These are phyloP conservation scores for Origma solitaria DNA, from an alignment of 2,113 vertebrate genomes.

Conservation along the genomic window DNA sequence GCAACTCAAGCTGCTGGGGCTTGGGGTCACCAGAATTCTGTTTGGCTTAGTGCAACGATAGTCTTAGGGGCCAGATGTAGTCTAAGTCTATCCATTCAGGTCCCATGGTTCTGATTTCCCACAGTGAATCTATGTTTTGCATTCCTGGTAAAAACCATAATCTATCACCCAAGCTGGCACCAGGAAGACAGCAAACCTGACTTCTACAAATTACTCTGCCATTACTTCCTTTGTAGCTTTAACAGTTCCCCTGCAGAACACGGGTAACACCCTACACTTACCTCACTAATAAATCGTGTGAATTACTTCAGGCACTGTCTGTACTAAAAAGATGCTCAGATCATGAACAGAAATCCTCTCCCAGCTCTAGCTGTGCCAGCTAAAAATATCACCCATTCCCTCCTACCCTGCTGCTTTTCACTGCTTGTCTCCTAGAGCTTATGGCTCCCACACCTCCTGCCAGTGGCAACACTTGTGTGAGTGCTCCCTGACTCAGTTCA, in stretches of 20 bases:
- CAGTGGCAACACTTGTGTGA: not conserved
- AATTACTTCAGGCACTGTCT: not conserved
- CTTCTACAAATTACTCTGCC: conserved; percentile 1
- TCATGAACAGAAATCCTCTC: not conserved
- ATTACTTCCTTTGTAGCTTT: not conserved
- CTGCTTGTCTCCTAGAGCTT: not conserved
- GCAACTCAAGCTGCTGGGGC: not conserved
- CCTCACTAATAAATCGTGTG: not conserved
- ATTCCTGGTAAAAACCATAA: not conserved
- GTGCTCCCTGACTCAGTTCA: not conserved
- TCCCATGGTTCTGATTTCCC: not conserved
- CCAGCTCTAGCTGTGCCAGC: not conserved
- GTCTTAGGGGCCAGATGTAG: not conserved
- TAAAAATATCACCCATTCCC: conserved; percentile 10
- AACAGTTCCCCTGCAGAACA: not conserved
- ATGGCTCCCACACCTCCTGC: not conserved
- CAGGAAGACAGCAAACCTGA: not conserved
- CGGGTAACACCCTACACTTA: not conserved
- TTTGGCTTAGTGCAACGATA: not conserved
- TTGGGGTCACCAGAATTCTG: conserved; percentile 1
- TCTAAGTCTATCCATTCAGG: not conserved
- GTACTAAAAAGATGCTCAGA: conserved; percentile 1
- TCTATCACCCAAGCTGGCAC: not conserved
- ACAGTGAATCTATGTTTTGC: not conserved
- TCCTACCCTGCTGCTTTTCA: conserved; percentile 5